These are phyloP conservation scores for Himalopsyche anomala DNA, from an alignment of 2,888 invertebrate species.

Conservation along the genomic window DNA sequence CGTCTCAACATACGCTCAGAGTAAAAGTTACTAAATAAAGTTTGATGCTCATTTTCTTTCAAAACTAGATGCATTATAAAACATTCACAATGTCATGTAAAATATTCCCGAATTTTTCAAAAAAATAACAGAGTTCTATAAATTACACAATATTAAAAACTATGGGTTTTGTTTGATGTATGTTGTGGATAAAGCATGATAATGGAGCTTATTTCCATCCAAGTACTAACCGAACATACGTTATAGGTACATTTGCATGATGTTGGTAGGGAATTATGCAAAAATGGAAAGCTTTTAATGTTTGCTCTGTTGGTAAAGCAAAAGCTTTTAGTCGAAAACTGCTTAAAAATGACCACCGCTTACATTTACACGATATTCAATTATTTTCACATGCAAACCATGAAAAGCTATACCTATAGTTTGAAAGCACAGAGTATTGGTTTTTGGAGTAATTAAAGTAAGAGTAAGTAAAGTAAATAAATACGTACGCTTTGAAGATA, in stretches of 20 bases:
- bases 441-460: too few relatives aligned
- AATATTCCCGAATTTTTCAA: too few relatives aligned
- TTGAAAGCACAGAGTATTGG: too few relatives aligned
- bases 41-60: too few relatives aligned
- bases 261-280: slow-evolving; percentile 52
- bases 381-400: background rate
- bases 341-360: slow-evolving; percentile 54
- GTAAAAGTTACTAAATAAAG: too few relatives aligned
- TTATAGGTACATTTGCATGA: slow-evolving; percentile 27
- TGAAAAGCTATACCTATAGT: too few relatives aligned
- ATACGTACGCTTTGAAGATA: too few relatives aligned
- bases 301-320: slow-evolving; percentile 45
- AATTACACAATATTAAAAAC: background rate
- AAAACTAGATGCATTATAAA: too few relatives aligned
- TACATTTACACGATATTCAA: slow-evolving; percentile 11
- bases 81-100: too few relatives aligned
- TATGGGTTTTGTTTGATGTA: background rate
- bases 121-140: too few relatives aligned
- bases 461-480: too few relatives aligned
- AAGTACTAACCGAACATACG: background rate
- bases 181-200: background rate
- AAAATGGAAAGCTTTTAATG: slow-evolving; percentile 60
- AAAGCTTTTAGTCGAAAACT: slow-evolving; percentile 59
- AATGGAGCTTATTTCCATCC: background rate
- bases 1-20: too few relatives aligned